Evolutionary conservation across 2,888 invertebrate species (phyloP), one percentile per base, ranked within the genome.

Genomic region (Cynaeus angustus): DNA sequence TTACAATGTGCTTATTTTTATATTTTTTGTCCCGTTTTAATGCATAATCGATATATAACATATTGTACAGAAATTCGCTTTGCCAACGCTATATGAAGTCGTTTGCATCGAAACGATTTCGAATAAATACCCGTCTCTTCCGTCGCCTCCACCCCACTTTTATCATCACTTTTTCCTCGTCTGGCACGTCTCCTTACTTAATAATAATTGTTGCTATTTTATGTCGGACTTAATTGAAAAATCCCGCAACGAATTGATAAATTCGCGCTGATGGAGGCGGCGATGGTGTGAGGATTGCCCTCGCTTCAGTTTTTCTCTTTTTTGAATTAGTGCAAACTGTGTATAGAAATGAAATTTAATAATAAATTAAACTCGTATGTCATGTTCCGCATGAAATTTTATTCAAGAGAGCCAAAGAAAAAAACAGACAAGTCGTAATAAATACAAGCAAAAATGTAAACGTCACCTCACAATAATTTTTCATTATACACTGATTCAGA

Each of bases 11-110:
- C 80, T 82, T 81, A 80, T 79, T 83, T 82, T 80, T 80, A 76
- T 79, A 76, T 78, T 79, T 80, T 77, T 80, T 80, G 77, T 73
- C 67, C 67, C 74, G 71, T 76, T 83, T 81, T 83, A 83, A 82
- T 82, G 81, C 77, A 78, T 81, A 83, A 83, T 83, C 83, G 80
- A 83, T 83, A 82, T 78, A 82, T 81, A 82, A 79, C 80, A 79
- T 80, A 80, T 81, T 81, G 79, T 77, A 75, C 75, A 70, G 75
- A 71, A 77, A 72, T 74, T 75, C 77, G 74, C 72, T 70, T 64
- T 74, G 77, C 74, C 75, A 70, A 70, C 75, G 73, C 73, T 73
- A 68, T 72, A 75, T 73, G 72, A 75, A 77, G 76, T 77, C 70
- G 62, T 70, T 70, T 62, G 70, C 70, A 70, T 70, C 53, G 62